Conservation (phyloP, 1,140 invertebrate genomes). For the Hydropsyche tenuis region DNA sequence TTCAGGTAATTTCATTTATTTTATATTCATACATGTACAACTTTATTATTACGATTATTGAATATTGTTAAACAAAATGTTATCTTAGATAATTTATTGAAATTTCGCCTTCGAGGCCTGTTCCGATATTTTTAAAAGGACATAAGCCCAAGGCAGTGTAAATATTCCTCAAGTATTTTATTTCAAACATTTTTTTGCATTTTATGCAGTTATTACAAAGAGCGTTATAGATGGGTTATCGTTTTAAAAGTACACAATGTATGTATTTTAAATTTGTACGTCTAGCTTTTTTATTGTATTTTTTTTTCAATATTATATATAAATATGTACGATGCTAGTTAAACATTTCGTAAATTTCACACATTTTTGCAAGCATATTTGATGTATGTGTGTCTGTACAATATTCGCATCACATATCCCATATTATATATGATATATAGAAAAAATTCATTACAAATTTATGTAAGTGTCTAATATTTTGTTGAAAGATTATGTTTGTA, state of each 20-base stretch:
- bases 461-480: slow-evolving; percentile 25
- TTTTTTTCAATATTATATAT: slow-evolving; percentile 43
- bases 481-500: slow-evolving; percentile 25
- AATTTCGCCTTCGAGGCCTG: slow-evolving; percentile 18
- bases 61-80: slow-evolving; percentile 48
- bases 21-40: slow-evolving; percentile 37
- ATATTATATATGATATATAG: slow-evolving; percentile 6
- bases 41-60: slow-evolving; percentile 45
- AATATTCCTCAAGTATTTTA: slow-evolving; percentile 45
- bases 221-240: slow-evolving; percentile 42
- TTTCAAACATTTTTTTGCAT: slow-evolving; percentile 39
- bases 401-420: slow-evolving; percentile 22
- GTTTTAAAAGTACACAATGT: slow-evolving; percentile 33
- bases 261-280: slow-evolving; percentile 38
- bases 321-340: slow-evolving; percentile 6
- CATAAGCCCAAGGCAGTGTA: slow-evolving; percentile 38
- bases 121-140: slow-evolving; percentile 25
- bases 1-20: slow-evolving; percentile 44
- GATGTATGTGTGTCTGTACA: slow-evolving; percentile 44
- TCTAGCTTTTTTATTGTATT: slow-evolving; percentile 48
- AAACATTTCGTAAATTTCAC: slow-evolving; percentile 15
- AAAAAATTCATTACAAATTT: neutral
- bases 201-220: slow-evolving; percentile 40
- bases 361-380: slow-evolving; percentile 43
- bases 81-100: slow-evolving; percentile 50